Evolutionary conservation across 2,797 vertebrate genomes (phyloP), one percentile per base, ranked within the genome.

Genomic region (Rhadinocentrus ornatus): DNA sequence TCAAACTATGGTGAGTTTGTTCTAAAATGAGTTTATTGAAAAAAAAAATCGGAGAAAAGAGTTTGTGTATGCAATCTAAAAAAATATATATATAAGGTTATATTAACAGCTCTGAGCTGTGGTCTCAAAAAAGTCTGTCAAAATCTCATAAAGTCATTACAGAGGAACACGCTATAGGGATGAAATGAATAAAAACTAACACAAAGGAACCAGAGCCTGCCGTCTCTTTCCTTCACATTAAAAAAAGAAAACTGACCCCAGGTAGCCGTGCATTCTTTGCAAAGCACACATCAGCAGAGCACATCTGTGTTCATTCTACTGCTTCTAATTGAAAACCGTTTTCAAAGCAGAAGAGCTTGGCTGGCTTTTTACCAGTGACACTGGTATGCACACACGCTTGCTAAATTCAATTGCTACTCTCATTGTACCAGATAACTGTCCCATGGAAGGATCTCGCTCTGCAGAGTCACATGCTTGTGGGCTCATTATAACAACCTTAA

Each of bases 351-450:
- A 29, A 20, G 71, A 73, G 59, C 32, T 24, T 0, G 31, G 11
- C 29, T 58, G 53, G 55, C 52, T 69, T 75, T 80, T 64, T 55
- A 64, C 52, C 35, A 13, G 50, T 2, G 54, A 66, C 71, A 44
- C 60, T 10, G 55, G 50, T 29, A 81, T 71, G 80, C 73, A 80
- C 59, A 48, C 48, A 27, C 3, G 15, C 56, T 52, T 27, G 67
- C 63, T 69, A 73, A 75, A 87, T 87, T 80, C 84, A 87, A 86
- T 81, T 52, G 8, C 71, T 55, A 81, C 68, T 75, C 50, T 81
- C 77, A 82, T 84, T 89, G 82, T 83, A 66, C 26, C 63, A 55
- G 80, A 73, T 89, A 90, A 91, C 89, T 87, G 85, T 81, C 52
- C 52, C 44, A 75, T 46, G 58, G 77, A 81, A 41, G 77, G 75